Base-by-base conservation (phyloP, 2,113 vertebrate genomes). In the Bombycilla garrulus region DNA sequence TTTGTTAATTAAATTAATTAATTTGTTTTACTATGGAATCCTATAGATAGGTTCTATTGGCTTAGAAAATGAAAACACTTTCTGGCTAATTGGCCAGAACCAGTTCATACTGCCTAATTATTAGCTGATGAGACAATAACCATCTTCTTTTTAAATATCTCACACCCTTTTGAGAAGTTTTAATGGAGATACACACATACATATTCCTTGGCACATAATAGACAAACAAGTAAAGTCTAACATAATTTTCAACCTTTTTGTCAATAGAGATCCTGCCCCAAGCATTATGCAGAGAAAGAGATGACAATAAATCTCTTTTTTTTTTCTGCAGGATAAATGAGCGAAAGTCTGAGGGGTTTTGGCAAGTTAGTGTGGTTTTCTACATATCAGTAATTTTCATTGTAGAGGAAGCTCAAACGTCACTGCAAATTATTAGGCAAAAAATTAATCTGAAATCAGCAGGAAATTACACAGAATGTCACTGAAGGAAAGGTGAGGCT, bases 1-100 rank as follows among this genome's bases (percentile, higher is more conserved):
- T 77, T 61, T 86, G 31, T 54, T 90, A 87, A 87, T 87, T 58
- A 81, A 92, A 91, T 96, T 88, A 92, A 90, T 95, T 88, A 51
- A 36, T 91, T 91, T 48, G 4, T 42, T 91, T 83, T 66, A 56
- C 48, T 71, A 81, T 71, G 21, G 51, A 76, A 74, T 67, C 35
- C 14, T 90, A 67, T 60, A 83, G 42, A 40, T 53, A 81, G 56
- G 35, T 95, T 77, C 50, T 94, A 18, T 73, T 88, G 50, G 47
- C 80, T 95, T 74, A 90, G 60, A 67, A 85, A 80, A 91, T 72
- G 31, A 81, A 94, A 94, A 67, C 18, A 33, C 47, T 92, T 93
- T 35, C 67, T 53, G 17, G 20, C 35, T 95, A 88, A 93, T 93
- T 88, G 71, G 44, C 80, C 72, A 81, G 88, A 96, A 93, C 61